phyloP scores from a whole-genome alignment of 2,888 invertebrate species.

The Punctoribates punctum region DNA sequence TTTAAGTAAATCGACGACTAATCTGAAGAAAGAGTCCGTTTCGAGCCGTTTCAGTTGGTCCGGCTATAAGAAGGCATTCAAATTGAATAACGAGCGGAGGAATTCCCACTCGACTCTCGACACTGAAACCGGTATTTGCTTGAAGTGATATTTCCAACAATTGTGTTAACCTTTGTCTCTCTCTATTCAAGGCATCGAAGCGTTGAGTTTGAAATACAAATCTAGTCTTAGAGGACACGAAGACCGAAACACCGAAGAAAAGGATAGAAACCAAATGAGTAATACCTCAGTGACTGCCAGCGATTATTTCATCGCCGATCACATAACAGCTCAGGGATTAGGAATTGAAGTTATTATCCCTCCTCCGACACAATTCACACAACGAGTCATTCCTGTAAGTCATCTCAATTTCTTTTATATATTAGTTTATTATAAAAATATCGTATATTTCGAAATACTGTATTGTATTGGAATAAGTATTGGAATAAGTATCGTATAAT shows the following conservation, averaged over 20 bases:
- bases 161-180: not conserved
- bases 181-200: constrained; percentile 13
- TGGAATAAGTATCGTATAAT: no score
- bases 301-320: not conserved
- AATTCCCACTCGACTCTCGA: not conserved
- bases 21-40: constrained; percentile 14
- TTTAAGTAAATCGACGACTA: not conserved
- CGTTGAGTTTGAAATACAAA: constrained; percentile 27
- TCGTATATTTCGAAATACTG: no score
- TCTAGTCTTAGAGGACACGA: constrained; percentile 14
- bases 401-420: not conserved
- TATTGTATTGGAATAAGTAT: no score
- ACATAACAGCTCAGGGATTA: constrained; percentile 17
- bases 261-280: not conserved
- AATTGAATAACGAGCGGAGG: not conserved
- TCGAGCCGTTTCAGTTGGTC: constrained; percentile 24
- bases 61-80: constrained; percentile 6
- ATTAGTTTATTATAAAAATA: no score
- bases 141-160: not conserved
- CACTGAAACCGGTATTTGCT: not conserved
- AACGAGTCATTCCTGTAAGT: not conserved
- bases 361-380: not conserved
- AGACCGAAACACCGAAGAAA: not conserved
- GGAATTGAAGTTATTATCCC: not conserved
- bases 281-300: not conserved